Evolutionary conservation across 2,888 invertebrate genomes (phyloP), one percentile per base, ranked within the genome.

Genomic region (Drosophila multiciliata): DNA sequence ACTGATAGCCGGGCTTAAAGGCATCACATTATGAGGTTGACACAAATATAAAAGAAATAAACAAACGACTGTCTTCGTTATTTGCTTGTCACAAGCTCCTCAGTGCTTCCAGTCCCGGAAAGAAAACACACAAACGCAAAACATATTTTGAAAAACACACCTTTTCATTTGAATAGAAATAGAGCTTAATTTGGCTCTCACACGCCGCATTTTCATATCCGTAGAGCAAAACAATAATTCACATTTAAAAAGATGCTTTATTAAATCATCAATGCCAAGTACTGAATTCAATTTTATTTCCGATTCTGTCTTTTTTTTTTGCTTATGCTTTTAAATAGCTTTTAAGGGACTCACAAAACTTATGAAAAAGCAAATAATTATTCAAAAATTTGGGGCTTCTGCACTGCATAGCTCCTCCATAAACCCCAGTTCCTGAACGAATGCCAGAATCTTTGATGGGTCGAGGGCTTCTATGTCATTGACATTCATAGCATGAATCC

Each of bases 21-120:
- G 71, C 85, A 89, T 87, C 78, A 75, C 85, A 78, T 87, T 75
- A 89, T 80, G 82, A 87, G 80, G 75, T 80, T 78, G 78, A 75
- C 83, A 89, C 64, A 83, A 79, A 85, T 77, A 75, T 74, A 83
- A 79, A 78, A 77, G 68, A 71, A 80, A 78, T 72, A 83, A 72
- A 72, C 75, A 78, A 82, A 54, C 67, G 60, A 59, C 61, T 65
- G 57, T 60, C 75, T 64, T 53, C 80, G 64, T 72, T 78, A 75
- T 80, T 71, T 75, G 66, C 60, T 71, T 75, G 80, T 72, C 64
- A 67, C 48, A 80, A 65, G 66, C 70, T 54, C 53, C 55, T 36
- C 29, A 29, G 35, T 66, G 38, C 36, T 58, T 29, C n/a, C 45
- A 42, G 32, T 36, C 53, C 64, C 54, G 55, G 64, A 58, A 49